Percentiles rank a stretch among this genome's conserved stretches.
Evolutionary conservation across 2,113 vertebrate genomes (phyloP).

Genomic region (Otocyon megalotis): DNA sequence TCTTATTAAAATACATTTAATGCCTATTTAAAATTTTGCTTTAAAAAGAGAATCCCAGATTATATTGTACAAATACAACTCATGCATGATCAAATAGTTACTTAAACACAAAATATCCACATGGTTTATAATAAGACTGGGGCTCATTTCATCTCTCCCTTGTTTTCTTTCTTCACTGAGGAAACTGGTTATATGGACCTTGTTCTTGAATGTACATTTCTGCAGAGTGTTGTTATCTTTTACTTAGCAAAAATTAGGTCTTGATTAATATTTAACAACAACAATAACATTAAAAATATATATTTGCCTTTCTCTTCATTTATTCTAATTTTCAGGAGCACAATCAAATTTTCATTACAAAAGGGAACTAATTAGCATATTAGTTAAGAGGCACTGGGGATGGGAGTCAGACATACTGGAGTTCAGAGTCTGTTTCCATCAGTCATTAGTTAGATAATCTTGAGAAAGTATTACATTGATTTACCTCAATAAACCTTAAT

Average conservation of each 20-base stretch:
- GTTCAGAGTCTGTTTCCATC: neutral
- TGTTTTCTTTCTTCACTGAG: neutral
- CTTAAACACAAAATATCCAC: conserved; percentile 24
- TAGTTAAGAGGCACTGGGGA: neutral
- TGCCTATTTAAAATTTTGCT: neutral
- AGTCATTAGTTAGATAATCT: neutral
- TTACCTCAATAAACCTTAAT: neutral
- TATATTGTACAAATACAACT: neutral
- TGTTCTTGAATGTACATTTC: neutral
- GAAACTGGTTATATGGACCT: neutral
- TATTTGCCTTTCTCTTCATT: neutral
- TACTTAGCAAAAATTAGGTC: neutral
- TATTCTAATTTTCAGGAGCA: conserved; percentile 17
- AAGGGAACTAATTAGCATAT: neutral
- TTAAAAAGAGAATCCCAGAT: conserved; percentile 20
- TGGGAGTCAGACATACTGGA: neutral
- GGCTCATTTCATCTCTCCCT: neutral
- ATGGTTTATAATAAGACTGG: neutral
- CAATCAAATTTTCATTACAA: neutral
- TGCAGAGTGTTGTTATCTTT: neutral
- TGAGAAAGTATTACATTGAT: neutral
- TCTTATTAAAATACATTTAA: conserved; percentile 23
- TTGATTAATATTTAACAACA: neutral
- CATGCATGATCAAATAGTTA: neutral
- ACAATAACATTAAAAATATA: neutral